Evolutionary conservation across 2,888 invertebrate genomes (phyloP).

Genomic region (Eudemis profundana): DNA sequence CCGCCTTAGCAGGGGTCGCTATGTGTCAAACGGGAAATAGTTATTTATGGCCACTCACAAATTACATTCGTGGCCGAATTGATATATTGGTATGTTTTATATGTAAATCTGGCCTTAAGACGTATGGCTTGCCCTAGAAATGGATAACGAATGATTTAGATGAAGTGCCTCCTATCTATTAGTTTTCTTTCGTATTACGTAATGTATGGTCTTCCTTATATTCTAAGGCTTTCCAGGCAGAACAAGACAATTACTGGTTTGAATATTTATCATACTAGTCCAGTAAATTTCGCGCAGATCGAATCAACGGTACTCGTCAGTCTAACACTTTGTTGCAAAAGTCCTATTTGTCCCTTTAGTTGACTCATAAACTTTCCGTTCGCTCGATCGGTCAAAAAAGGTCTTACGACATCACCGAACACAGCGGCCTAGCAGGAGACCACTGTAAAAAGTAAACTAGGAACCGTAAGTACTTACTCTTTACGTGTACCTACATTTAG

Average conservation of each 20-base stretch:
- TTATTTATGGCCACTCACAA: slow-evolving; percentile 85
- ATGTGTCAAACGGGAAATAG: slow-evolving; percentile 82
- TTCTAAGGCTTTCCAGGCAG: no score
- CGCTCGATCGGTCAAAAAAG: no score
- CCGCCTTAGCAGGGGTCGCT: slow-evolving; percentile 73
- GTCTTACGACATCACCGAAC: background rate
- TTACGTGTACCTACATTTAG: background rate
- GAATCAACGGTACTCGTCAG: no score
- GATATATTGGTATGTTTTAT: slow-evolving; percentile 84
- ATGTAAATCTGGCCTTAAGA: slow-evolving; percentile 80
- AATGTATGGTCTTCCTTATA: no score
- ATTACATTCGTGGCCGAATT: slow-evolving; percentile 83
- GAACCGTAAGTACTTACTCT: background rate
- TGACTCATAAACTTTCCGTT: no score
- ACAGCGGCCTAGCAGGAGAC: background rate
- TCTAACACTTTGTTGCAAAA: no score
- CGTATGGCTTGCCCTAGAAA: slow-evolving; percentile 78
- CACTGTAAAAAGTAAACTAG: background rate
- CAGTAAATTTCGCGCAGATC: no score
- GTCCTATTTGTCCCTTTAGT: no score
- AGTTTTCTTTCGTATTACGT: slow-evolving; percentile 27
- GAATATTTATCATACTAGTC: no score
- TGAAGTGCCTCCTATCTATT: slow-evolving; percentile 43
- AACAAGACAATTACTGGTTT: no score
- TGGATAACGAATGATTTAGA: slow-evolving; percentile 75